These are phyloP conservation scores for Agrotis puta DNA, from an alignment of 2,888 invertebrate species.

Conservation along the genomic window DNA sequence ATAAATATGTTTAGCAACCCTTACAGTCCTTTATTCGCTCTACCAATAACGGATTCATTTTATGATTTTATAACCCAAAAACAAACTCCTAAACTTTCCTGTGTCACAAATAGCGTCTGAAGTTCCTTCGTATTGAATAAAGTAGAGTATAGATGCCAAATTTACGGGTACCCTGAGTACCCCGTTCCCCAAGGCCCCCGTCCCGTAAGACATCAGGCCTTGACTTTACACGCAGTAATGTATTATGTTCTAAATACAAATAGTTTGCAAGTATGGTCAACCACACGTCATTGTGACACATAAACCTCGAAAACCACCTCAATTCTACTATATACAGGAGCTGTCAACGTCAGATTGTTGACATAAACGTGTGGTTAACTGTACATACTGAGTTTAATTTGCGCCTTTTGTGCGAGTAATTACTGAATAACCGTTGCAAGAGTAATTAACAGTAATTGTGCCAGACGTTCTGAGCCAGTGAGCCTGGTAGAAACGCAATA, in stretches of 20 bases:
- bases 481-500: not conserved
- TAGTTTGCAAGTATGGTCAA: not conserved
- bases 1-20: too few species aligned
- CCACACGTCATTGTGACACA: not conserved
- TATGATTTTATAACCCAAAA: too few species aligned
- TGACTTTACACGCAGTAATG: too few species aligned
- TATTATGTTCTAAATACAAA: slow-evolving; percentile 3
- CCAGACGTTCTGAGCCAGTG: not conserved
- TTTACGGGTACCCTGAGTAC: too few species aligned
- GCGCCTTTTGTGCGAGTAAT: slow-evolving; percentile 27
- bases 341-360: slow-evolving; percentile 4
- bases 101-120: too few species aligned
- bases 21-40: too few species aligned
- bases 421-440: not conserved
- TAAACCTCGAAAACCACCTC: not conserved
- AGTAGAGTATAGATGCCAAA: too few species aligned
- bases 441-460: slow-evolving; percentile 32
- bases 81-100: too few species aligned
- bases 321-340: not conserved
- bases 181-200: too few species aligned
- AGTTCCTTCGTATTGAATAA: too few species aligned
- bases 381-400: not conserved
- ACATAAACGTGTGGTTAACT: not conserved
- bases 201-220: too few species aligned
- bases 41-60: too few species aligned